Conservation (phyloP, 2,888 invertebrate species). For the Diloba caeruleocephala region DNA sequence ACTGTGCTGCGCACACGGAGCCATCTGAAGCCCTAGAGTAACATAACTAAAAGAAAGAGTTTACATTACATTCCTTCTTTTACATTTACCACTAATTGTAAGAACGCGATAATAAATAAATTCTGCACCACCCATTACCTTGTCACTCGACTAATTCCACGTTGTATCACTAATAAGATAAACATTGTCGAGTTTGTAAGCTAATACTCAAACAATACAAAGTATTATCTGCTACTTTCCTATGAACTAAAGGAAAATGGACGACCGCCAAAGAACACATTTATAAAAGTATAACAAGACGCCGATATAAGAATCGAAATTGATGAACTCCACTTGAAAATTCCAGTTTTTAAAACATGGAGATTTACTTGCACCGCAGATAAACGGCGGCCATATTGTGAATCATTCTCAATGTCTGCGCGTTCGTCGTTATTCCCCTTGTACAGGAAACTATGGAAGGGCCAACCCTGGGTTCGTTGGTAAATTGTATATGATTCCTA, state of each 20-base stretch:
- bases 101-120: conserved; percentile 4
- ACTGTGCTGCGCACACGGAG: no score
- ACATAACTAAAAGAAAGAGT: no score
- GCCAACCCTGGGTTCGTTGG: conserved; percentile 41
- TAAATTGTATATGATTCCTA: conserved; percentile 31
- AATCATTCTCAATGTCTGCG: conserved; percentile 54
- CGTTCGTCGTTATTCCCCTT: conserved; percentile 56
- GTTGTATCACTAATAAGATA: conserved; percentile 30
- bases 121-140: conserved; percentile 22
- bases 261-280: neutral
- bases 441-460: conserved; percentile 53
- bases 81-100: neutral
- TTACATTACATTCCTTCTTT: neutral
- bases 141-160: conserved; percentile 30
- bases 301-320: no score
- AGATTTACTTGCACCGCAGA: conserved; percentile 32
- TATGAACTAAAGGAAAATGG: neutral
- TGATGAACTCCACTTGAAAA: conserved; percentile 17
- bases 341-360: conserved; percentile 21
- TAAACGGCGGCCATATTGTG: conserved; percentile 48
- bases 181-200: conserved; percentile 24
- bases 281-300: no score
- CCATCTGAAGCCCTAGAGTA: no score
- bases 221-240: neutral
- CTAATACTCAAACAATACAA: conserved; percentile 13